Percentiles rank a stretch among this genome's conserved stretches.
Conservation (phyloP, 2,888 invertebrate genomes). For the Orchestes rusci region DNA sequence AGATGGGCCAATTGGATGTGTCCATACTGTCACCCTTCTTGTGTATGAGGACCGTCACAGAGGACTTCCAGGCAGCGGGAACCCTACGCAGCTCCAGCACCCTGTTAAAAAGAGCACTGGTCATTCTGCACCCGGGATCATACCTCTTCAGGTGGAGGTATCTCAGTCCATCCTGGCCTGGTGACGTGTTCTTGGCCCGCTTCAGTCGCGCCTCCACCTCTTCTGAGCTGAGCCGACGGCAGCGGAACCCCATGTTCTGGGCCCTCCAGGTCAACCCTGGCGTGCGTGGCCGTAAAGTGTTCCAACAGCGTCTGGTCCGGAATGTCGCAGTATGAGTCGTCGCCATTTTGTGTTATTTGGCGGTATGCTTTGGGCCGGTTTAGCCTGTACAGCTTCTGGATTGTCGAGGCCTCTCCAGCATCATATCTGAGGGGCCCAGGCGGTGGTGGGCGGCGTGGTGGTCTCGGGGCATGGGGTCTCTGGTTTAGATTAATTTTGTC, state of each 20-base stretch:
- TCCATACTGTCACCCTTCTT: conserved; percentile 23
- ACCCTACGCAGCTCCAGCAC: background rate
- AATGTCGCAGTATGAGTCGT: conserved; percentile 6
- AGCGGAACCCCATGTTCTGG: background rate
- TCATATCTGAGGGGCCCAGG: no score
- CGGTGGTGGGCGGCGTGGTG: no score
- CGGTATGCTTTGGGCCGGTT: conserved; percentile 2
- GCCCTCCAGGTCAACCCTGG: background rate
- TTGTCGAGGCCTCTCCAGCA: conserved; percentile 1
- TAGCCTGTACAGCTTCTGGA: conserved; percentile 11
- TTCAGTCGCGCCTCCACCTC: background rate
- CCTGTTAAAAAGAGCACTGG: conserved; percentile 5
- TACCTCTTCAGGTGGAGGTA: conserved; percentile 9
- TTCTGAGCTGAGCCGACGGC: background rate
- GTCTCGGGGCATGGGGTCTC: no score
- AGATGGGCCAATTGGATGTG: conserved; percentile 34
- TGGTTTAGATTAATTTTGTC: no score
- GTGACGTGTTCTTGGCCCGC: conserved; percentile 12
- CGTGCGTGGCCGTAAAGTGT: conserved; percentile 6
- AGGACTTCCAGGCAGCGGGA: conserved; percentile 10
- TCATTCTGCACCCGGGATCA: conserved; percentile 14
- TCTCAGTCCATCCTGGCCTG: conserved; percentile 15
- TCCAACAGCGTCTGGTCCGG: conserved; percentile 1
- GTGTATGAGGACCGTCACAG: conserved; percentile 12
- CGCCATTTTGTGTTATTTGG: background rate